Evolutionary conservation across 2,113 vertebrate species (phyloP).

Genomic region (Pseudorasbora parva): DNA sequence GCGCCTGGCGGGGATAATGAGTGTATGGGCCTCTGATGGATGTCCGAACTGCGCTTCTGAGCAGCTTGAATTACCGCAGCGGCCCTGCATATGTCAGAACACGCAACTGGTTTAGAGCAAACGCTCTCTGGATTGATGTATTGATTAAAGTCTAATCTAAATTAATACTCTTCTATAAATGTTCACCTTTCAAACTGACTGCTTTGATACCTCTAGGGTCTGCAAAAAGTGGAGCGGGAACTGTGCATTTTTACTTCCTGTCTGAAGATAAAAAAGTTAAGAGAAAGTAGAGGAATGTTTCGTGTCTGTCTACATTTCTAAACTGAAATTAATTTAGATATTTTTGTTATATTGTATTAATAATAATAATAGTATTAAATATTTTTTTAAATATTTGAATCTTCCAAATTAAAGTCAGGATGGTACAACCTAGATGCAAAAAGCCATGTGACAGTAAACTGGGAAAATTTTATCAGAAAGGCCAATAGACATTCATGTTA

Average conservation of each 20-base stretch:
- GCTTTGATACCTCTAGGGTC: background rate
- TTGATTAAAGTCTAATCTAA: slow-evolving; percentile 51
- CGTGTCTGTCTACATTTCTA: background rate
- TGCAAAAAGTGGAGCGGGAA: background rate
- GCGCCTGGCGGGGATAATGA: slow-evolving; percentile 72
- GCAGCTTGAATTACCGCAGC: slow-evolving; percentile 57
- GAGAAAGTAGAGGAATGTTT: background rate
- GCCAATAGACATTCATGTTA: no score
- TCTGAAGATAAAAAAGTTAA: background rate
- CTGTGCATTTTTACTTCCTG: background rate
- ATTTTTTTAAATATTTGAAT: no score
- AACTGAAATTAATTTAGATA: no score
- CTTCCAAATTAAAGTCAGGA: no score
- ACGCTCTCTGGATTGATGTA: slow-evolving; percentile 26
- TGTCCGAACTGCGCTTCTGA: slow-evolving; percentile 55
- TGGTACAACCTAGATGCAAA: no score
- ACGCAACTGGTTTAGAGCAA: slow-evolving; percentile 42
- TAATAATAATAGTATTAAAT: no score
- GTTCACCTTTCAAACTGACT: slow-evolving; percentile 31
- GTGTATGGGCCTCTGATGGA: slow-evolving; percentile 69
- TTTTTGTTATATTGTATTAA: background rate
- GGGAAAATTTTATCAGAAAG: no score
- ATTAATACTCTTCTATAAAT: slow-evolving; percentile 45
- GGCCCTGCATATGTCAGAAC: slow-evolving; percentile 35
- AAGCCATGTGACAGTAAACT: no score